phyloP scores from a whole-genome alignment of 1,140 invertebrate species.

The Laodelphax striatellus region DNA sequence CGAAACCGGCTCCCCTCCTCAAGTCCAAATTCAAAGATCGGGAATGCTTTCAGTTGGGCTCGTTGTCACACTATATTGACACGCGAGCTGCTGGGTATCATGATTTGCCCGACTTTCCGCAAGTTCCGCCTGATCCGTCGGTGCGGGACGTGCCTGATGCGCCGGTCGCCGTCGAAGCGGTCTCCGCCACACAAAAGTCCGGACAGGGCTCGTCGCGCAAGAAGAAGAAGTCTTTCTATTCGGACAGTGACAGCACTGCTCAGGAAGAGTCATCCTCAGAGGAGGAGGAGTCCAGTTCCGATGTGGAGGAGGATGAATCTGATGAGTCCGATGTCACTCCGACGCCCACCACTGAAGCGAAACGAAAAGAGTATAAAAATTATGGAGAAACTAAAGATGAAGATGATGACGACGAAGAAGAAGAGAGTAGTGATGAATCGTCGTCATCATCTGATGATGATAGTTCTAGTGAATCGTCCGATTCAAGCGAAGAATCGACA shows the following conservation, averaged over 20 bases:
- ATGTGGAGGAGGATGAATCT: too few species aligned
- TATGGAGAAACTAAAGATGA: constrained; percentile 21
- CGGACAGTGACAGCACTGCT: constrained; percentile 24
- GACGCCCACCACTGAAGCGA: constrained; percentile 23
- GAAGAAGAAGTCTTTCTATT: constrained; percentile 42
- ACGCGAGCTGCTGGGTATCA: constrained; percentile 74
- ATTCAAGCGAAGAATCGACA: background rate
- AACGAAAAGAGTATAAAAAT: background rate
- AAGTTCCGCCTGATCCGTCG: constrained; percentile 56
- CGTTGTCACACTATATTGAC: constrained; percentile 90
- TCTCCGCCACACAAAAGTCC: constrained; percentile 22
- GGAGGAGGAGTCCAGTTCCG: background rate
- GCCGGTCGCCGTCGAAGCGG: constrained; percentile 14
- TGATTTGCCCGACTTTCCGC: constrained; percentile 77
- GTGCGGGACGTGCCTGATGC: constrained; percentile 64
- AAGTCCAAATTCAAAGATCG: constrained; percentile 61
- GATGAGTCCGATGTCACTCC: background rate
- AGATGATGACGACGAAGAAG: constrained; percentile 24
- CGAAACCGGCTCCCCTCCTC: constrained; percentile 84
- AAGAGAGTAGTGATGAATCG: constrained; percentile 31
- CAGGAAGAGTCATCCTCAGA: constrained; percentile 22
- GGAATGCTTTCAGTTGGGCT: constrained; percentile 85
- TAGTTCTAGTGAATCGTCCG: constrained; percentile 7
- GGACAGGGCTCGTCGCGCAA: constrained; percentile 15
- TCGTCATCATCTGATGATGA: constrained; percentile 20